A percentile compares a stretch with the other conserved stretches of the same genome.
Conservation (phyloP, 2,888 invertebrate genomes). For the Hyalella azteca region DNA sequence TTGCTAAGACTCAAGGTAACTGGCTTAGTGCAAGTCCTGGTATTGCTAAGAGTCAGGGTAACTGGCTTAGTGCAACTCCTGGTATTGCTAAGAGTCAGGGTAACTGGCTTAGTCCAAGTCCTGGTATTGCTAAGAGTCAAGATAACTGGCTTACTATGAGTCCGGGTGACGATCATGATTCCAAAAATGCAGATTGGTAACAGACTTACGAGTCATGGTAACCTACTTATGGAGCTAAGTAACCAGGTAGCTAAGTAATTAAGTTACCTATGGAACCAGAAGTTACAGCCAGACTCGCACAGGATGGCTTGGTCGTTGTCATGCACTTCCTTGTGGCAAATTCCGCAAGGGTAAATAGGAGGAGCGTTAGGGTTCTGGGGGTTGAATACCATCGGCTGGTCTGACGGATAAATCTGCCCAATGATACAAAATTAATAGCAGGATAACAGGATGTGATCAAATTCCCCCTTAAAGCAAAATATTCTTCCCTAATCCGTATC, state of each 20-base stretch:
- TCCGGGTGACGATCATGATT: not conserved
- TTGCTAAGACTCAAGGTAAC: too few relatives aligned
- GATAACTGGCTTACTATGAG: too few relatives aligned
- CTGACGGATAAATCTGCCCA: slow-evolving; percentile 85
- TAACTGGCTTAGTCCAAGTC: too few relatives aligned
- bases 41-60: too few relatives aligned
- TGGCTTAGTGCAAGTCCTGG: too few relatives aligned
- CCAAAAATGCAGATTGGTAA: not conserved
- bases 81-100: too few relatives aligned
- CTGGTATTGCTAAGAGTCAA: too few relatives aligned
- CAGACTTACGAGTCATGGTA: not conserved
- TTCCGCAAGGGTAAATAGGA: slow-evolving; percentile 96
- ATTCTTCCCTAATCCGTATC: too few relatives aligned
- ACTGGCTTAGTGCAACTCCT: too few relatives aligned
- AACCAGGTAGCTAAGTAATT: not conserved
- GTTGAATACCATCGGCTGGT: slow-evolving; percentile 97
- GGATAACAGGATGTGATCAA: too few relatives aligned
- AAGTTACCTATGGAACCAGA: slow-evolving; percentile 88
- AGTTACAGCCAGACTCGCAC: slow-evolving; percentile 98
- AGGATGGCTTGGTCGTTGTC: slow-evolving; percentile 98
- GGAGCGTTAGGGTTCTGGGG: slow-evolving; percentile 98
- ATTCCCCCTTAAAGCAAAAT: too few relatives aligned
- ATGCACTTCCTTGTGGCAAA: slow-evolving; percentile 97
- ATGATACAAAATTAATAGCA: too few relatives aligned
- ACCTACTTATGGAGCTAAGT: not conserved